Evolutionary conservation across 2,888 invertebrate genomes (phyloP).

Genomic region (Tenthredo amoena): DNA sequence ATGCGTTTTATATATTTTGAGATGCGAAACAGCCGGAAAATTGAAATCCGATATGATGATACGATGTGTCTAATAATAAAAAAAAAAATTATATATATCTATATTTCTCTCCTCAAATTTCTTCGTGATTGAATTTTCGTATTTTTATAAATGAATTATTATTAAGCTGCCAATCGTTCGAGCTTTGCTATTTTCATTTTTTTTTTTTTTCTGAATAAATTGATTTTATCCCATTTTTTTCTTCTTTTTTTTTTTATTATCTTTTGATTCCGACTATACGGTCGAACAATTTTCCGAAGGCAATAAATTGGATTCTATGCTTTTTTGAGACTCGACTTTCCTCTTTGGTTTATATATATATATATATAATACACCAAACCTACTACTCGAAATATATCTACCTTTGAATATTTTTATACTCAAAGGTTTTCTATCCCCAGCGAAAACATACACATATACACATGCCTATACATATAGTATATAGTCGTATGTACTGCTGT

Average conservation of each 20-base stretch:
- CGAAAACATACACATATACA: not conserved
- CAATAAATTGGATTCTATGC: constrained; percentile 5
- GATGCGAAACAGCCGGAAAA: not conserved
- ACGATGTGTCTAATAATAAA: not conserved
- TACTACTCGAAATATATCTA: not conserved
- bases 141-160: not conserved
- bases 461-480: not conserved
- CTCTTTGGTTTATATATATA: not conserved
- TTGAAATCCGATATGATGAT: not conserved
- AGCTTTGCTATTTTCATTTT: not conserved
- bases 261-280: constrained; percentile 1
- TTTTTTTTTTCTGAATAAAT: too few relatives aligned
- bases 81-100: not conserved
- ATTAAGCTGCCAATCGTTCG: not conserved
- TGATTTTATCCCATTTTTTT: not conserved
- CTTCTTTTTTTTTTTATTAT: not conserved
- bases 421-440: not conserved
- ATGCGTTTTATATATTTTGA: not conserved
- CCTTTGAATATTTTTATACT: constrained; percentile 7
- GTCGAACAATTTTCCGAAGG: not conserved
- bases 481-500: not conserved
- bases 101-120: not conserved
- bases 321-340: not conserved
- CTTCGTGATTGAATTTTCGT: not conserved
- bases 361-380: not conserved